These are phyloP conservation scores for Erynnis tages DNA, from an alignment of 2,888 invertebrate genomes.

Conservation along the genomic window DNA sequence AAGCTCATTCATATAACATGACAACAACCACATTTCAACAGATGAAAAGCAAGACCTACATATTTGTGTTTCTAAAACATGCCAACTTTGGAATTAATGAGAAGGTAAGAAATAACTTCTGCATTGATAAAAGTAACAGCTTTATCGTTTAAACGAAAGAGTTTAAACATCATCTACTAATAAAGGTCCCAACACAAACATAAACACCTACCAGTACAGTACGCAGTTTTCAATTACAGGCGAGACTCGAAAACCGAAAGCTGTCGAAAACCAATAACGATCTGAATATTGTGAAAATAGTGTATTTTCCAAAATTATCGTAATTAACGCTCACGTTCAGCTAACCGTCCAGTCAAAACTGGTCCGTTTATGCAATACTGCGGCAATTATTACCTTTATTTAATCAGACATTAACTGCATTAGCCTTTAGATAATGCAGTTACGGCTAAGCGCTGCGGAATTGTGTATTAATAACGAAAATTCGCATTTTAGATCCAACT, in stretches of 20 bases:
- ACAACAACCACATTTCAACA: no score
- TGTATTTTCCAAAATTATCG: not conserved
- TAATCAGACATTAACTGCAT: constrained; percentile 13
- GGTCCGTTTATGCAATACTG: not conserved
- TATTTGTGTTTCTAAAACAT: no score
- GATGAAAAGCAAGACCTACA: no score
- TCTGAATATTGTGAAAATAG: constrained; percentile 6
- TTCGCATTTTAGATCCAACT: not conserved
- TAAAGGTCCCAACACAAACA: no score
- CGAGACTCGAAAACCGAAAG: not conserved
- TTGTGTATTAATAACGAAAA: constrained; percentile 5
- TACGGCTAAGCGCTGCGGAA: not conserved
- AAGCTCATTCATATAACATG: no score
- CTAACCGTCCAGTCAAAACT: constrained; percentile 1
- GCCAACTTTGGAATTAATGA: no score
- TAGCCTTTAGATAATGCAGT: constrained; percentile 11
- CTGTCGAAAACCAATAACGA: not conserved
- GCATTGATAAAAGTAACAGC: no score
- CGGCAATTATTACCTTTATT: constrained; percentile 9
- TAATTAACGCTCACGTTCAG: not conserved
- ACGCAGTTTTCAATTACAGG: not conserved
- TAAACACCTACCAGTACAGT: no score
- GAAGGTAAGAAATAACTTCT: no score
- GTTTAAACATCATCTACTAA: no score
- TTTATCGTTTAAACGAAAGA: no score